phyloP scores from a whole-genome alignment of 2,113 vertebrate species.

The Rhadina sibilatrix region DNA sequence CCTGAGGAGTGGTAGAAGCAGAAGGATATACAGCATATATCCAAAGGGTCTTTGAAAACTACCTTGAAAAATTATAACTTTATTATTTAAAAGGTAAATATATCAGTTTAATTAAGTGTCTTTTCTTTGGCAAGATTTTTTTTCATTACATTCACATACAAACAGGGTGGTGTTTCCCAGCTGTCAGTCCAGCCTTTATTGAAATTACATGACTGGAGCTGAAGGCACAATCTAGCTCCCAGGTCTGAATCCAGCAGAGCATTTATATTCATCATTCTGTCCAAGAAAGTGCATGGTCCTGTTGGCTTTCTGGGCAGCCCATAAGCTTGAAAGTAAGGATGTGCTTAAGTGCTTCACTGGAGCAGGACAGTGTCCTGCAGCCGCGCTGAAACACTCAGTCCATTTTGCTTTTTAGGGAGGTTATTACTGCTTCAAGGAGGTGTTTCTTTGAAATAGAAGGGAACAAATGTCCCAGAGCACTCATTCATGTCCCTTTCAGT shows the following conservation, averaged over 20 bases:
- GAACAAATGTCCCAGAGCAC: neutral
- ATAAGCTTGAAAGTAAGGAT: neutral
- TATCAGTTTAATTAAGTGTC: neutral
- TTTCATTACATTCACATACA: neutral
- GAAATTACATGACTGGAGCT: neutral
- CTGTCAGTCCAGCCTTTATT: neutral
- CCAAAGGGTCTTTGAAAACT: neutral
- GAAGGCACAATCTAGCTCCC: neutral
- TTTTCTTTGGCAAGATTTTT: neutral
- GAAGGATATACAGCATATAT: neutral
- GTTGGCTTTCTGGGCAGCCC: neutral
- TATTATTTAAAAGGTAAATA: neutral
- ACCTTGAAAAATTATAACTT: neutral
- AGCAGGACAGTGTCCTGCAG: neutral
- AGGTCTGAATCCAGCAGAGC: neutral
- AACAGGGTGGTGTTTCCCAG: neutral
- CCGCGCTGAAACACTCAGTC: neutral
- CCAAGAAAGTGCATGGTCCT: neutral
- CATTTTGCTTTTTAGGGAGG: neutral
- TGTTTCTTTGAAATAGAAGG: neutral
- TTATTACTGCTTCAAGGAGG: conserved; percentile 1
- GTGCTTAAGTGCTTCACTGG: neutral
- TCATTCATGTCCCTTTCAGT: neutral
- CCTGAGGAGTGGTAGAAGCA: neutral
- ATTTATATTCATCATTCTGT: neutral